Conservation (phyloP, 92 coral and sea anemone genomes). For the Hydrozoanthus gracilis region DNA sequence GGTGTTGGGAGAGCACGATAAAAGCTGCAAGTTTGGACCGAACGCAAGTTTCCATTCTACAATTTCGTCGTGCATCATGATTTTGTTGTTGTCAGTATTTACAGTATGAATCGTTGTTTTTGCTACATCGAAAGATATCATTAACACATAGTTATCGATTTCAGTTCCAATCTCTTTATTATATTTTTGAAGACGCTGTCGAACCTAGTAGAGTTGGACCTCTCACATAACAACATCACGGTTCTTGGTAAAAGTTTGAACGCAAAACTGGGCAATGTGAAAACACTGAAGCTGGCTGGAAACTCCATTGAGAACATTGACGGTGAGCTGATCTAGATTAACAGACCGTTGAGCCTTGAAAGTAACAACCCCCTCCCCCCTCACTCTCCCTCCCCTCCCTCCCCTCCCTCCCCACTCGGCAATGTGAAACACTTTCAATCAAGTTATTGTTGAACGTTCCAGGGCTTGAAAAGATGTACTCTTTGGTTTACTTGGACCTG, state of each 20-base stretch:
- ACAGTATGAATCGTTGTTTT: background rate
- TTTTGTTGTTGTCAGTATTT: too few relatives aligned
- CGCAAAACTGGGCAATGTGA: conserved; percentile 87
- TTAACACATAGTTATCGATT: background rate
- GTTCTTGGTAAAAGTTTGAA: conserved; percentile 73
- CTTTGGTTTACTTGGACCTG: conserved; percentile 79
- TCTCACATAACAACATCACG: conserved; percentile 81
- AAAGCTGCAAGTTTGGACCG: too few relatives aligned
- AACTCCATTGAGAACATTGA: conserved; percentile 79
- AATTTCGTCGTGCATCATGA: too few relatives aligned
- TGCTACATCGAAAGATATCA: background rate
- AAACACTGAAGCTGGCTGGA: conserved; percentile 76
- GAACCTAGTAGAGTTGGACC: conserved; percentile 75
- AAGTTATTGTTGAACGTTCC: background rate
- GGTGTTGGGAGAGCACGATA: too few relatives aligned
- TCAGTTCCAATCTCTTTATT: background rate
- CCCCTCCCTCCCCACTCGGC: conserved; percentile 54
- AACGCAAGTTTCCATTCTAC: too few relatives aligned
- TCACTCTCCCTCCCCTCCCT: background rate
- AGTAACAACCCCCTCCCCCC: background rate
- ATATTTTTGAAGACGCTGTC: conserved; percentile 68
- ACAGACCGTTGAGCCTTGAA: too few relatives aligned
- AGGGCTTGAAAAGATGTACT: conserved; percentile 87
- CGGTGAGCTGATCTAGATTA: conserved; percentile 49
- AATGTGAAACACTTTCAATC: conserved; percentile 63